Percentiles rank a stretch among this genome's conserved stretches.
Conservation (phyloP, 1,140 invertebrate species). For the Aphis craccivora region DNA sequence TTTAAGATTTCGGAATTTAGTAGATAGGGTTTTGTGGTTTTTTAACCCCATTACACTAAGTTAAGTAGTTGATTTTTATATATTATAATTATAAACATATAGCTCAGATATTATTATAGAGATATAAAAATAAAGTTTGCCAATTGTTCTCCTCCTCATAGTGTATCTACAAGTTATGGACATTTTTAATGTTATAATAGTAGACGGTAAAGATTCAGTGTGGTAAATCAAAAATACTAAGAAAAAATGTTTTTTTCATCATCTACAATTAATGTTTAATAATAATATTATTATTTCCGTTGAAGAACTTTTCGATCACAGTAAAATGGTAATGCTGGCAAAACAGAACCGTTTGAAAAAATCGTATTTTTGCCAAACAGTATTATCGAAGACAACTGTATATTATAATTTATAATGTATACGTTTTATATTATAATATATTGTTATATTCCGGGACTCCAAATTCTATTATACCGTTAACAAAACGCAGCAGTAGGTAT, state of each 20-base stretch:
- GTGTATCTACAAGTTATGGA: too few species aligned
- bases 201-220: neutral
- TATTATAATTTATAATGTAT: neutral
- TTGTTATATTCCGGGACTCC: neutral
- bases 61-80: too few species aligned
- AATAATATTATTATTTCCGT: neutral
- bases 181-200: too few species aligned
- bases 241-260: neutral
- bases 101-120: too few species aligned
- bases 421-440: constrained; percentile 14
- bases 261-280: neutral
- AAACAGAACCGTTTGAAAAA: neutral
- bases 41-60: too few species aligned
- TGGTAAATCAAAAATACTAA: neutral
- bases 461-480: constrained; percentile 2
- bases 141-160: too few species aligned
- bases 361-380: neutral
- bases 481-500: neutral
- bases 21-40: too few species aligned
- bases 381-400: neutral
- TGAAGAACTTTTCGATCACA: neutral
- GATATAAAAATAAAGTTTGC: too few species aligned
- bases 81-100: too few species aligned
- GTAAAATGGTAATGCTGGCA: neutral
- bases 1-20: too few species aligned